Conservation (phyloP, 2,888 invertebrate species). For the Ametastegia equiseti region DNA sequence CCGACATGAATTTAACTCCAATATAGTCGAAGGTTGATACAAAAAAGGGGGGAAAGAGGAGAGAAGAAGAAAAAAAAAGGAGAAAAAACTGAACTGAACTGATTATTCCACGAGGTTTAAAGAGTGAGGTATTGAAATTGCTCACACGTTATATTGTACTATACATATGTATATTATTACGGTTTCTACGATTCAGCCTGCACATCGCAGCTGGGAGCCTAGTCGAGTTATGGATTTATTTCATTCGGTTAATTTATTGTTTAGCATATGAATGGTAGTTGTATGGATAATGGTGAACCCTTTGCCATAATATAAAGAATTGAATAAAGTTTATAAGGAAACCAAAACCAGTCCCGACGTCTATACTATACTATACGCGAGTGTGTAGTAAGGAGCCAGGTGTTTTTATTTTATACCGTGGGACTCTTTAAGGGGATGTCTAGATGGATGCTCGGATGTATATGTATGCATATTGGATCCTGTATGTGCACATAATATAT, state of each 20-base stretch:
- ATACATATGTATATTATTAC: neutral
- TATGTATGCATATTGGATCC: constrained; percentile 47
- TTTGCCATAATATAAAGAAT: constrained; percentile 72
- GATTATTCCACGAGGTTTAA: neutral
- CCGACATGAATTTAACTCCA: constrained; percentile 3
- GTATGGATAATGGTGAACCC: constrained; percentile 64
- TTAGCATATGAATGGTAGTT: constrained; percentile 71
- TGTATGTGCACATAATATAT: constrained; percentile 47
- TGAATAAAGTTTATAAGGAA: constrained; percentile 74
- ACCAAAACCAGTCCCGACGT: constrained; percentile 58
- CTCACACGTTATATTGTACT: neutral
- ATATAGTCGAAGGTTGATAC: neutral
- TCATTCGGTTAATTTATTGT: constrained; percentile 72
- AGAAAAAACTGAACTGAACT: neutral
- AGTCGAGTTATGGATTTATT: constrained; percentile 69
- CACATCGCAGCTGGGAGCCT: constrained; percentile 53
- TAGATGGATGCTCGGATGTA: constrained; percentile 64
- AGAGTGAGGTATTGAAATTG: neutral
- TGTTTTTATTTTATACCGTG: constrained; percentile 71
- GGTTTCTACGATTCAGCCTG: constrained; percentile 21
- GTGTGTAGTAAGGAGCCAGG: constrained; percentile 63
- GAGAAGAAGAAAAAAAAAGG: neutral
- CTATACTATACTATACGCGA: constrained; percentile 38
- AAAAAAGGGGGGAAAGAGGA: neutral
- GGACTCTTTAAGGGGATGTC: constrained; percentile 68